phyloP scores from a whole-genome alignment of 1,140 invertebrate genomes.

The Lanistes nyassanus region DNA sequence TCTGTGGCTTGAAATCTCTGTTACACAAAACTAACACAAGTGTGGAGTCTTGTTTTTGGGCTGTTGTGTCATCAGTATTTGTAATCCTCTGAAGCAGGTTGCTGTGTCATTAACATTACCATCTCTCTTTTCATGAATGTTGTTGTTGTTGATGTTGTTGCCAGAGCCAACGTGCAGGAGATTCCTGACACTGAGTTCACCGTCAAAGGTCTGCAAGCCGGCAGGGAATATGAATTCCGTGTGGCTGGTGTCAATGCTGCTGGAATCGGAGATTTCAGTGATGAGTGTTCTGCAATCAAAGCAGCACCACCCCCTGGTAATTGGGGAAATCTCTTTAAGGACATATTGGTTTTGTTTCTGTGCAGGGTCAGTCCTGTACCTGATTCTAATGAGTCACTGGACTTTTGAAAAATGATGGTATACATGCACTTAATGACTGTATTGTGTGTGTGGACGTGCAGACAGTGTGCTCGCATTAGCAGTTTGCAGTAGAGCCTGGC shows the following conservation, averaged over 20 bases:
- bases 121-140: too few species aligned
- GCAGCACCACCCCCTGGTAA: conserved; percentile 84
- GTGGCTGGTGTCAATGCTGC: conserved; percentile 96
- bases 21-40: too few species aligned
- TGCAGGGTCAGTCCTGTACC: not conserved
- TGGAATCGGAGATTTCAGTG: conserved; percentile 91
- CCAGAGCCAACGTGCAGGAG: conserved; percentile 57
- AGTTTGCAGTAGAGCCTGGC: too few species aligned
- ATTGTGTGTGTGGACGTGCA: not conserved
- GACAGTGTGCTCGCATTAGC: too few species aligned
- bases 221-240: conserved; percentile 97
- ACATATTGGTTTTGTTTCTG: too few species aligned
- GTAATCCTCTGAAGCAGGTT: too few species aligned
- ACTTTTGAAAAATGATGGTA: not conserved
- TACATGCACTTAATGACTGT: not conserved
- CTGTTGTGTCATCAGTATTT: too few species aligned
- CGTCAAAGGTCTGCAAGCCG: conserved; percentile 89
- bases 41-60: too few species aligned
- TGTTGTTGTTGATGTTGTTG: too few species aligned
- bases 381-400: not conserved
- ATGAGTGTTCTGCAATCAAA: conserved; percentile 89
- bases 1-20: too few species aligned
- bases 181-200: conserved; percentile 73
- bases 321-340: too few species aligned
- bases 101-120: too few species aligned